Base-by-base conservation (phyloP, 2,113 vertebrate genomes). In the Polyodon spathula region DNA sequence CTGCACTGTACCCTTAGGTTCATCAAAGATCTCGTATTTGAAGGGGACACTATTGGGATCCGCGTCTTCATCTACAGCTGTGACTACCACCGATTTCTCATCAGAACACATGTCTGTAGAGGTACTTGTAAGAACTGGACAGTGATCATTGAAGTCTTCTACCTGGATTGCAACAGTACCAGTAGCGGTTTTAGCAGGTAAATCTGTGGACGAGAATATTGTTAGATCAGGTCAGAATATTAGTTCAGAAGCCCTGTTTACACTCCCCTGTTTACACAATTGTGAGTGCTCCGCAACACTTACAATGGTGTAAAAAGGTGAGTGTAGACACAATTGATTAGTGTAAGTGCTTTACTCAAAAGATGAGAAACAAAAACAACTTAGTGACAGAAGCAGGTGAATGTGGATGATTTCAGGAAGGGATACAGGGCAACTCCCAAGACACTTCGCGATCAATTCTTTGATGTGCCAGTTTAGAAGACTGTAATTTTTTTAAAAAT, bases 61-160 rank as follows among this genome's bases (percentile, higher is more conserved):
- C 0, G 70, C 51, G 8, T 98, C 95, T 51, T 54, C 6, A 58
- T 99, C 95, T 6, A 2, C 2, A 0, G 91, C 94, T 0, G 89
- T 92, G 67, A 86, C 73, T 2, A 86, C 81, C 67, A 97, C 60
- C 6, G 72, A 79, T 0, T 67, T 69, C 0, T 72, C 53, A 4
- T 80, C 61, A 0, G 76, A 66, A 65, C 96, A 99, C 63, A 93
- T 27, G 0, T 37, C 88, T 27, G 71, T 82, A 16, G 59, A 38
- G 1, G 71, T 77, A 6, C 77, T 38, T 6, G 72, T 73, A 61
- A 97, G 73, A 14, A 58, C 16, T 0, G 96, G 96, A 65, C 94
- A 98, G 65, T 97, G 84, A 79, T 97, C 93, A 66, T 98, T 98
- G 40, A 72, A 72, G 73, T 98, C 92, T 61, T 79, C 65, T 37